Evolutionary conservation across 2,113 vertebrate species (phyloP).

Genomic region (Seriola dumerili): DNA sequence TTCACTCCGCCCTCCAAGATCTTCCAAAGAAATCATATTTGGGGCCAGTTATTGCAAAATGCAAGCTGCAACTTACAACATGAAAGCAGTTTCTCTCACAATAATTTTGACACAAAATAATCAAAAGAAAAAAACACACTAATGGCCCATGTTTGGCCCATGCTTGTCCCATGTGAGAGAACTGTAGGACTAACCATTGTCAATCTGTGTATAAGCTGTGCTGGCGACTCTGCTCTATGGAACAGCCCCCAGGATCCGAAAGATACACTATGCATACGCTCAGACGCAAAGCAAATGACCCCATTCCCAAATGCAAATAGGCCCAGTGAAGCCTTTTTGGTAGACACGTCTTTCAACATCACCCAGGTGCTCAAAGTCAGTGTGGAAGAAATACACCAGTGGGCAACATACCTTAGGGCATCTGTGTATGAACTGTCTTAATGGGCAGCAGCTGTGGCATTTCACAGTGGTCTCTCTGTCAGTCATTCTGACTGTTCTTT

Average conservation of each 20-base stretch:
- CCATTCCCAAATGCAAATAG: constrained; percentile 9
- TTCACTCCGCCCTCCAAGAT: not conserved
- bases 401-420: constrained; percentile 5
- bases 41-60: not conserved
- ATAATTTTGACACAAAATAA: not conserved
- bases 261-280: not conserved
- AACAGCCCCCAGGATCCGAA: not conserved
- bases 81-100: not conserved
- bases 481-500: not conserved
- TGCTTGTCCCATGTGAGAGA: not conserved
- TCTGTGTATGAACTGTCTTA: constrained; percentile 28
- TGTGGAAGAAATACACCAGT: constrained; percentile 10
- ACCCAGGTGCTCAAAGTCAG: constrained; percentile 33
- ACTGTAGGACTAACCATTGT: not conserved
- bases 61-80: not conserved
- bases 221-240: not conserved
- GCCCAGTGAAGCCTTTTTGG: not conserved
- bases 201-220: not conserved
- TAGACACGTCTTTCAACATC: constrained; percentile 40
- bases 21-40: not conserved
- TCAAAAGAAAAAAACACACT: not conserved
- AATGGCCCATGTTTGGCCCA: not conserved
- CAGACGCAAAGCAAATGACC: not conserved
- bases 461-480: constrained; percentile 8
- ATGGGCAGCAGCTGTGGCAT: constrained; percentile 50